A percentile compares a stretch with the other conserved stretches of the same genome.
Evolutionary conservation across 1,140 invertebrate species (phyloP).

Genomic region (Atta texana): DNA sequence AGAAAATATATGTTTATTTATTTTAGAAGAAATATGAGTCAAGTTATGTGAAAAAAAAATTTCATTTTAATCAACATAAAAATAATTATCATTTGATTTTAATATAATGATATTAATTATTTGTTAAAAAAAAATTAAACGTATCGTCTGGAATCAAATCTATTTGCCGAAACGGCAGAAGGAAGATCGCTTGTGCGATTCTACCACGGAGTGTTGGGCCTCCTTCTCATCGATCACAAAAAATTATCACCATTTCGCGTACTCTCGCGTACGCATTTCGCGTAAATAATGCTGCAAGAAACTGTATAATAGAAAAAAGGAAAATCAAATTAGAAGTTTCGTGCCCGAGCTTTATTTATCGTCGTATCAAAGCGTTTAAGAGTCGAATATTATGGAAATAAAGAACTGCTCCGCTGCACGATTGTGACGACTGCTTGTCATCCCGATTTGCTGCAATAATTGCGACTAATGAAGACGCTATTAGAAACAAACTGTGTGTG

Average conservation of each 20-base stretch:
- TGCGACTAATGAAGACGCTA: conserved; percentile 64
- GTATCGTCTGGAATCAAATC: conserved; percentile 32
- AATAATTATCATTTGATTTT: not conserved
- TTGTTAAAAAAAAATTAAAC: not conserved
- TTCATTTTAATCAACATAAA: not conserved
- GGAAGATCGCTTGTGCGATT: not conserved
- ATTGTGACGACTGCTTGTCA: conserved; percentile 55
- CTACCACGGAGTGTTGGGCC: conserved; percentile 24
- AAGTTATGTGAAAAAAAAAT: not conserved
- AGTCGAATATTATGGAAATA: not conserved
- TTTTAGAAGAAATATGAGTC: not conserved
- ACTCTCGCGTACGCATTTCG: conserved; percentile 22
- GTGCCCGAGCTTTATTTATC: not conserved
- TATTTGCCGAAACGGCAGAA: not conserved
- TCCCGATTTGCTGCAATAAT: conserved; percentile 43
- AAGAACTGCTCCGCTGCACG: conserved; percentile 8
- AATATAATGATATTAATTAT: not conserved
- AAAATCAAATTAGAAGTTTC: not conserved
- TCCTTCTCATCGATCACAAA: conserved; percentile 64
- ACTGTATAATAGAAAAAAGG: not conserved
- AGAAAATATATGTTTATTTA: not conserved
- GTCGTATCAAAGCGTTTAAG: not conserved
- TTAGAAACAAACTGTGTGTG: not conserved
- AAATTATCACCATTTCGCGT: conserved; percentile 70
- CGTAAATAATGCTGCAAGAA: conserved; percentile 36